Percentiles rank a stretch among this genome's conserved stretches.
phyloP scores from a whole-genome alignment of 2,888 invertebrate genomes.

The Platycnemis pennipes region DNA sequence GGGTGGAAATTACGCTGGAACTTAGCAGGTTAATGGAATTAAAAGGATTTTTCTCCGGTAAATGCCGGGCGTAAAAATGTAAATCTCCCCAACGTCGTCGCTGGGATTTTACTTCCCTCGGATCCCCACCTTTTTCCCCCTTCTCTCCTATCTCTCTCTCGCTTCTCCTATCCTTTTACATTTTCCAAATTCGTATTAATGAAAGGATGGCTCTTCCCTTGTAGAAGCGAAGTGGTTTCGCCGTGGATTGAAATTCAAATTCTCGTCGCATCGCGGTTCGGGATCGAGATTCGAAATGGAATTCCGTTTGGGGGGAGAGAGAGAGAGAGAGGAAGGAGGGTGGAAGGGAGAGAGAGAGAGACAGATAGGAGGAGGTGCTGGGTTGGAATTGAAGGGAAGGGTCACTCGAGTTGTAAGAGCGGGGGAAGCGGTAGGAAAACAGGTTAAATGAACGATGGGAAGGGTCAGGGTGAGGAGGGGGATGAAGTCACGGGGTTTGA shows the following conservation, averaged over 20 bases:
- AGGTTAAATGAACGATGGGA: slow-evolving; percentile 11
- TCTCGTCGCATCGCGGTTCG: background rate
- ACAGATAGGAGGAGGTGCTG: background rate
- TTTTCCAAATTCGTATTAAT: slow-evolving; percentile 30
- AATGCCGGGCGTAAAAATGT: slow-evolving; percentile 32
- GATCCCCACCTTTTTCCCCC: background rate
- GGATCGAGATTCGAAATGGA: slow-evolving; percentile 47
- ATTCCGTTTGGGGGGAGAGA: slow-evolving; percentile 16
- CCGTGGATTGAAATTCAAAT: slow-evolving; percentile 43
- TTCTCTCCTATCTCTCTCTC: background rate
- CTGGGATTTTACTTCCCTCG: background rate
- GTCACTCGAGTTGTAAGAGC: background rate
- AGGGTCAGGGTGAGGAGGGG: background rate
- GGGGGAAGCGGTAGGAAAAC: background rate
- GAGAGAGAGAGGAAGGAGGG: background rate
- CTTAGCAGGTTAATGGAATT: slow-evolving; percentile 4
- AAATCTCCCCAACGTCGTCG: background rate
- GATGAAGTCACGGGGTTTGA: too few relatives aligned
- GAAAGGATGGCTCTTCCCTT: background rate
- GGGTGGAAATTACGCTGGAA: background rate
- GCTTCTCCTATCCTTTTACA: background rate
- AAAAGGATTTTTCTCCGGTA: slow-evolving; percentile 11
- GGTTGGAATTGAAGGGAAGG: background rate
- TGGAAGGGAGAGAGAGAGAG: background rate
- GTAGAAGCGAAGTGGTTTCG: slow-evolving; percentile 22